phyloP scores from a whole-genome alignment of 2,797 vertebrate species.

The Sciurus vulgaris region DNA sequence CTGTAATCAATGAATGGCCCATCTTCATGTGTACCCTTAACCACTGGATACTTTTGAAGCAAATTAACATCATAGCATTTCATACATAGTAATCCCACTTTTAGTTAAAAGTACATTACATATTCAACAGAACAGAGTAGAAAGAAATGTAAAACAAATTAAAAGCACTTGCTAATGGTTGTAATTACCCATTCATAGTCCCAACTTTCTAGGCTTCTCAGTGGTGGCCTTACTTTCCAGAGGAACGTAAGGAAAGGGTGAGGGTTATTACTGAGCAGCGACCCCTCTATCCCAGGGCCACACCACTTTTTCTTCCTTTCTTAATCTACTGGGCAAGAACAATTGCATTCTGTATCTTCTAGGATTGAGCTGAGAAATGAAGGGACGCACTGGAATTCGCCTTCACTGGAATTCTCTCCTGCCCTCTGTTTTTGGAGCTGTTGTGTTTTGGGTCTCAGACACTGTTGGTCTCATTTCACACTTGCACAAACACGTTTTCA shows the following conservation, averaged over 20 bases:
- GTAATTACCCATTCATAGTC: not conserved
- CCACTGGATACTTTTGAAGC: not conserved
- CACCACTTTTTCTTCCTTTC: not conserved
- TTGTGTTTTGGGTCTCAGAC: not conserved
- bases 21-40: not conserved
- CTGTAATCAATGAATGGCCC: not conserved
- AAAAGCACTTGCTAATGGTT: not conserved
- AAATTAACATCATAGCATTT: not conserved
- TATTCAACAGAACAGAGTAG: not conserved
- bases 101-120: slow-evolving; percentile 33
- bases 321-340: not conserved
- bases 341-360: not conserved
- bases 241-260: not conserved
- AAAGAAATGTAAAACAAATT: slow-evolving; percentile 19
- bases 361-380: not conserved
- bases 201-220: not conserved
- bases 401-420: not conserved
- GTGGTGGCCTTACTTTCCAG: not conserved
- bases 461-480: slow-evolving; percentile 24
- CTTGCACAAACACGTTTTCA: slow-evolving; percentile 54
- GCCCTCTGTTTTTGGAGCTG: not conserved
- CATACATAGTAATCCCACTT: not conserved
- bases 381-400: not conserved
- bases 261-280: not conserved
- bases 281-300: not conserved